phyloP scores from a whole-genome alignment of 2,797 vertebrate species.

The Sandelia bainsii region DNA sequence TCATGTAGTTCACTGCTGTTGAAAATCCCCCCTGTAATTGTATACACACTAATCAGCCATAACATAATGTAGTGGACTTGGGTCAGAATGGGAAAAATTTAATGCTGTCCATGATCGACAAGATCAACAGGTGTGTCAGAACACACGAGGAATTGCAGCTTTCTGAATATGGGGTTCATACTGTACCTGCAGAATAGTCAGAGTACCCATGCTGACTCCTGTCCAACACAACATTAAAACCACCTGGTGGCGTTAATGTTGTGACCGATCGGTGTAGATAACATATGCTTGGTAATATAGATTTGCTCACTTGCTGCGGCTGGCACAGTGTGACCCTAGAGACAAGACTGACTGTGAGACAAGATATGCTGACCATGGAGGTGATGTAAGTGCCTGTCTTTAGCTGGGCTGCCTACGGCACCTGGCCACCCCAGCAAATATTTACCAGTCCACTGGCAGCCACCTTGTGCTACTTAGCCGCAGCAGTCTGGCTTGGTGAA shows the following conservation, averaged over 20 bases:
- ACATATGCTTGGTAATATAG: conserved; percentile 14
- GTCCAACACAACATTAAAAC: too few relatives aligned
- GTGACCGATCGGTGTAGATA: too few relatives aligned
- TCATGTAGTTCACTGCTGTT: conserved; percentile 13
- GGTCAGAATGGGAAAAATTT: too few relatives aligned
- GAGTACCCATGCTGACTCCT: too few relatives aligned
- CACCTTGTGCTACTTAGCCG: conserved; percentile 46
- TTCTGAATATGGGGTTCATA: too few relatives aligned
- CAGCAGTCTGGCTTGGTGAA: conserved; percentile 39
- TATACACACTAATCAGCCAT: not conserved
- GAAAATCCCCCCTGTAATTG: not conserved
- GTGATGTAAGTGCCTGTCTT: conserved; percentile 77
- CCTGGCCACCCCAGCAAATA: conserved; percentile 68
- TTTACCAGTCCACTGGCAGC: conserved; percentile 69
- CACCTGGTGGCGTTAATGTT: too few relatives aligned
- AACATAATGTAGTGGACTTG: too few relatives aligned
- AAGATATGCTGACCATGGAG: conserved; percentile 60
- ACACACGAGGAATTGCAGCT: too few relatives aligned
- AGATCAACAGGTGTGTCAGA: too few relatives aligned
- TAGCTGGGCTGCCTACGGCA: conserved; percentile 64
- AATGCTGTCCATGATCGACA: too few relatives aligned
- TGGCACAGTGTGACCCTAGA: conserved; percentile 28
- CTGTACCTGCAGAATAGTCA: too few relatives aligned
- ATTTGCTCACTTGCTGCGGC: conserved; percentile 37
- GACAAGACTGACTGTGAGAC: conserved; percentile 50